Evolutionary conservation across 1,140 invertebrate genomes (phyloP).

Genomic region (Oncopodura yosiiana): DNA sequence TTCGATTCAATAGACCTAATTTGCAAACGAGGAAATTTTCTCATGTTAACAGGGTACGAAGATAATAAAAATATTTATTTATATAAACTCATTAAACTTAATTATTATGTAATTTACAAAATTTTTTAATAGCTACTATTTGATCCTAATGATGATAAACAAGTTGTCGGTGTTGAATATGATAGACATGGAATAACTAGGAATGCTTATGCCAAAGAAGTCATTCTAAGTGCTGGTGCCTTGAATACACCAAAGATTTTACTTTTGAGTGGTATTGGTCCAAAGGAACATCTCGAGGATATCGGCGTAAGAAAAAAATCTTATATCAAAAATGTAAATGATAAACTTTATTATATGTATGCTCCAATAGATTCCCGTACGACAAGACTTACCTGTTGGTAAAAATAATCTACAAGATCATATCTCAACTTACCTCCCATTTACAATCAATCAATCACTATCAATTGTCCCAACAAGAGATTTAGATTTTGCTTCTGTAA

Average conservation of each 20-base stretch:
- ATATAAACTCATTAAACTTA: too few relatives aligned
- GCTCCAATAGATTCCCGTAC: conserved; percentile 40
- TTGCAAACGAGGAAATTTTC: conserved; percentile 25
- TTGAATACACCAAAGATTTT: neutral
- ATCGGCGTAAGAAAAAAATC: conserved; percentile 3
- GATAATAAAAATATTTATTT: too few relatives aligned
- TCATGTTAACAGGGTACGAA: conserved; percentile 22
- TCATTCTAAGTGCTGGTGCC: neutral
- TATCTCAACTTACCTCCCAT: conserved; percentile 7
- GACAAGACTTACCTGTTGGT: conserved; percentile 29
- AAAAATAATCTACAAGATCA: conserved; percentile 21
- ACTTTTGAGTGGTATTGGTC: neutral
- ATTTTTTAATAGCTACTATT: too few relatives aligned
- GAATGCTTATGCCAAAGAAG: neutral
- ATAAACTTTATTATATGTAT: neutral
- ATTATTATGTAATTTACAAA: too few relatives aligned
- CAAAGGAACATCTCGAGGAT: neutral
- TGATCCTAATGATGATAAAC: too few relatives aligned
- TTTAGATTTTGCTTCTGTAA: too few relatives aligned
- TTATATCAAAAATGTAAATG: too few relatives aligned
- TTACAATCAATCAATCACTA: too few relatives aligned
- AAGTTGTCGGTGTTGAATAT: conserved; percentile 1
- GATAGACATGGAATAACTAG: neutral
- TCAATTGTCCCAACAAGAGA: too few relatives aligned
- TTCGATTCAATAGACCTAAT: conserved; percentile 12